phyloP scores from a whole-genome alignment of 2,113 vertebrate genomes.

The Gambusia holbrooki region DNA sequence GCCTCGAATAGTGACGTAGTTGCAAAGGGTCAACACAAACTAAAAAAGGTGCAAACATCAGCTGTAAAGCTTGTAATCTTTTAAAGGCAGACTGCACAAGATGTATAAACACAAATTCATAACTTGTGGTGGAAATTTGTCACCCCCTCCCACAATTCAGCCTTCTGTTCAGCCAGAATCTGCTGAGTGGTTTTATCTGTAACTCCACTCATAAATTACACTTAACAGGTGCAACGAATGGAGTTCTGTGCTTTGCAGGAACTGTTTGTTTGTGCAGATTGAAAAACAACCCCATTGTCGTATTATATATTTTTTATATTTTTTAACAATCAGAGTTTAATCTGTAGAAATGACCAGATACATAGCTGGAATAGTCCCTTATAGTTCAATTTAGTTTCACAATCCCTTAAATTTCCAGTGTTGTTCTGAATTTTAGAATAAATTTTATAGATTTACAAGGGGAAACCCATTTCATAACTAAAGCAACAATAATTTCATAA shows the following conservation, averaged over 20 bases:
- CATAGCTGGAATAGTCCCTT: background rate
- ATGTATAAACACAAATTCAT: background rate
- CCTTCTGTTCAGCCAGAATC: no score
- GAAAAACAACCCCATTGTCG: background rate
- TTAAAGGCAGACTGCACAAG: background rate
- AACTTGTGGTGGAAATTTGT: background rate
- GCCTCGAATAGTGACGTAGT: no score
- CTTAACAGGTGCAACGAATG: background rate
- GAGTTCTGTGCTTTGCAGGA: background rate
- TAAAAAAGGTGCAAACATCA: slow-evolving; percentile 20
- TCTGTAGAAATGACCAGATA: background rate
- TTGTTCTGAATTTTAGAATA: background rate
- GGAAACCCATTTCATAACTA: background rate
- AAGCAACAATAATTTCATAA: background rate
- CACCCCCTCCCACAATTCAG: background rate
- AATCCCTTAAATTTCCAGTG: background rate
- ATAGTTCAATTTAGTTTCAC: background rate
- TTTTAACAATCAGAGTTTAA: no score
- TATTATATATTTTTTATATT: background rate
- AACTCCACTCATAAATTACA: background rate
- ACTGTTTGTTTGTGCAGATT: background rate
- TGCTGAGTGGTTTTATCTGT: background rate
- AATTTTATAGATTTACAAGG: background rate
- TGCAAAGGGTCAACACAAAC: background rate
- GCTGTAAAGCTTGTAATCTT: background rate